Percentiles rank a stretch among this genome's conserved stretches.
Conservation (phyloP, 2,888 invertebrate species). For the Apantesis nais region DNA sequence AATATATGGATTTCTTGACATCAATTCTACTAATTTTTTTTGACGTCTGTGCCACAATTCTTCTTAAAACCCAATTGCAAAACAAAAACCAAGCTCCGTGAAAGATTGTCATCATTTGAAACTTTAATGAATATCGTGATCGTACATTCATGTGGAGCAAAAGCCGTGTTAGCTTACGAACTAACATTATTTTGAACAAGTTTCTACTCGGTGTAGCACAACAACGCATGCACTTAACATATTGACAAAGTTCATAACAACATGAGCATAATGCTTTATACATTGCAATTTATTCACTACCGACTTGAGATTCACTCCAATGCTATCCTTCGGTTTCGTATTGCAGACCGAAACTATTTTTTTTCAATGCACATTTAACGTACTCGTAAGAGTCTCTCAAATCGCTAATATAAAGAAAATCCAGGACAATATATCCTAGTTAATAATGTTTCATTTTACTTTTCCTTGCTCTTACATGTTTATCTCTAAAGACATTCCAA, state of each 20-base stretch:
- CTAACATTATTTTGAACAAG: conserved; percentile 37
- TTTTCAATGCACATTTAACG: not conserved
- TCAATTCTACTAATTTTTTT: not conserved
- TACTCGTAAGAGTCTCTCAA: not conserved
- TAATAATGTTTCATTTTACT: not conserved
- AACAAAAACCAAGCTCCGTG: conserved; percentile 24
- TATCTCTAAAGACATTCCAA: conserved; percentile 12
- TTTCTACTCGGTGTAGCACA: conserved; percentile 30
- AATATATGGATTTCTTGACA: not conserved
- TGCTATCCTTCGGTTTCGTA: not conserved
- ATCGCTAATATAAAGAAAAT: not conserved
- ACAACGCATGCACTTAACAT: conserved; percentile 40
- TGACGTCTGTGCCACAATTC: not conserved
- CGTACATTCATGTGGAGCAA: conserved; percentile 28
- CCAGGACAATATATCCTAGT: not conserved
- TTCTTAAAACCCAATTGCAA: conserved; percentile 20
- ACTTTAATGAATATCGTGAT: conserved; percentile 41
- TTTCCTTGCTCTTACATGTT: conserved; percentile 5
- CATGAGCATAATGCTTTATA: conserved; percentile 27
- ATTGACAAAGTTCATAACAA: conserved; percentile 45
- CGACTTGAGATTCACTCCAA: conserved; percentile 16
- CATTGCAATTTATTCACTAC: conserved; percentile 29
- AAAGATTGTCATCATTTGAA: conserved; percentile 28
- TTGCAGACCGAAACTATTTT: not conserved
- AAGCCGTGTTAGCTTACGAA: conserved; percentile 29